A percentile compares a stretch with the other conserved stretches of the same genome.
Evolutionary conservation across 37 sponge, comb jelly and placozoan genomes (phyloP).

Genomic region (Crambe crambe): DNA sequence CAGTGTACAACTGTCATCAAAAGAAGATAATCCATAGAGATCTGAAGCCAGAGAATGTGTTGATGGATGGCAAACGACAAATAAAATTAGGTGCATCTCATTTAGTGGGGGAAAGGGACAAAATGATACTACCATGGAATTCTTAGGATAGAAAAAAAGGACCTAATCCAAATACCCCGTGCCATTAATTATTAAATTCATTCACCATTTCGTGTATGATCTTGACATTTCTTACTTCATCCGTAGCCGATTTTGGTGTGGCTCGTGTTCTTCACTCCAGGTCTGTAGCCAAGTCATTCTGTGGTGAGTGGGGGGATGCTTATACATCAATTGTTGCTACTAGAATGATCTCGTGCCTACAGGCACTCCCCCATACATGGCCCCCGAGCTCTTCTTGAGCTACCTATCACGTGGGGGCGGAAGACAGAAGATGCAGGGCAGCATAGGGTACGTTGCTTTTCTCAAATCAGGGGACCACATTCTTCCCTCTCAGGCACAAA

Average conservation of each 20-base stretch:
- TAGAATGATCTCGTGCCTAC: neutral
- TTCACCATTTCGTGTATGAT: neutral
- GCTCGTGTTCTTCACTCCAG: constrained; percentile 50
- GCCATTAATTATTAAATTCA: neutral
- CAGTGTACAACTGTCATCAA: constrained; percentile 83
- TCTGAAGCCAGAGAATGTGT: constrained; percentile 91
- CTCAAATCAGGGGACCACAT: too few relatives aligned
- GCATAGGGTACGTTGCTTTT: neutral
- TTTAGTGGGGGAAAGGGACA: neutral
- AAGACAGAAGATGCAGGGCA: constrained; percentile 13
- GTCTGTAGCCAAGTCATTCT: constrained; percentile 74
- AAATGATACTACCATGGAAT: too few relatives aligned
- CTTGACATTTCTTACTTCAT: neutral
- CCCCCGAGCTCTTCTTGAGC: constrained; percentile 88
- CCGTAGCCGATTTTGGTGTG: constrained; percentile 87
- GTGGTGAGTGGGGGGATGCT: constrained; percentile 48
- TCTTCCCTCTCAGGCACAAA: too few relatives aligned
- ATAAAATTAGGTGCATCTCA: constrained; percentile 73
- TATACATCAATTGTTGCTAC: neutral
- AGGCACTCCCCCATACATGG: constrained; percentile 96
- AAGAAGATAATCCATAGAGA: constrained; percentile 88
- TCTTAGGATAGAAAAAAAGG: neutral
- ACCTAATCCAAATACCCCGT: neutral
- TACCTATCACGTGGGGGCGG: constrained; percentile 42
- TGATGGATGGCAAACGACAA: constrained; percentile 67